Evolutionary conservation across 2,888 invertebrate species (phyloP), one percentile per base, ranked within the genome.

Genomic region (Stomorhina lunata): DNA sequence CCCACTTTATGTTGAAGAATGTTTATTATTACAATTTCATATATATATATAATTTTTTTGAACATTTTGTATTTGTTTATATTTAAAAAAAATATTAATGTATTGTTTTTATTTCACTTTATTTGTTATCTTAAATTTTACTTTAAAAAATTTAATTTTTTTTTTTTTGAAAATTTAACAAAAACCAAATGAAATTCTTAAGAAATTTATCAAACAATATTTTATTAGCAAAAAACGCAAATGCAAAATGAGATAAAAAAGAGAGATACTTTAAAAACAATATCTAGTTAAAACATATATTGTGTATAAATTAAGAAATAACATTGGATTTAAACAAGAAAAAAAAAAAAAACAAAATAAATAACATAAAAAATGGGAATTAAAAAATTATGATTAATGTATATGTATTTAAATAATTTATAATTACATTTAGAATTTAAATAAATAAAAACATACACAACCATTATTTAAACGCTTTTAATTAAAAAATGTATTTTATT

Each of bases 371-470:
- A 43, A 79, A 73, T 73, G 72, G 78, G 79, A 81, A 79, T 53
- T 4, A 71, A 81, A 53, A 57, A 68, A 50, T 40, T 66, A 75
- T 75, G 34, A 73, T 75, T 65, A 75, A 71, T 82, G 71, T 82
- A 79, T 37, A 79, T 82, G 82, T 82, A 80, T 82, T 82, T 75
- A 82, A 82, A 79, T 79, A 82, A 79, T 79, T 82, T 83, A 80
- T 83, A 83, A 83, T 68, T 76, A 77, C 43, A 77, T 77, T 82
- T 80, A 80, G 80, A 80, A 77, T 77, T 72, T 53, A 77, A 77
- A 80, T 66, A 72, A 76, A 81, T 43, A 61, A 71, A 75, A 68
- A 75, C 73, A 71, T 59, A 79, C 72, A 78, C 68, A 82, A 82
- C 57, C 15, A 63, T 73, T 81, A 79, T 78, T 27, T 50, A 55